Conservation (phyloP, 2,888 invertebrate genomes). For the Plemyria rubiginata region DNA sequence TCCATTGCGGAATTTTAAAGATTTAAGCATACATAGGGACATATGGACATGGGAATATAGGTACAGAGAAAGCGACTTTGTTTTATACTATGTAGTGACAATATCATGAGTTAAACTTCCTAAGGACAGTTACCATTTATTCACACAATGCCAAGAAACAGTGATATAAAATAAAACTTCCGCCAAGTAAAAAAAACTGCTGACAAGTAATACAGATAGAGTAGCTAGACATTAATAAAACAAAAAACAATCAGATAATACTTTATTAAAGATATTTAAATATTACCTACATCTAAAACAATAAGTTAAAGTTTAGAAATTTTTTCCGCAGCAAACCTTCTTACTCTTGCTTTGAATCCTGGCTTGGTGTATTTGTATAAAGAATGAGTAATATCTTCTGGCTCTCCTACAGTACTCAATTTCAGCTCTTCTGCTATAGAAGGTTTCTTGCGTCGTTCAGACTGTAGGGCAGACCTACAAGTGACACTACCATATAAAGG, state of each 20-base stretch:
- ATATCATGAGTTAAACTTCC: no score
- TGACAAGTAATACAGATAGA: neutral
- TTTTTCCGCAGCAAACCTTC: slow-evolving; percentile 57
- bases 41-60: no score
- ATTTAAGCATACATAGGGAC: no score
- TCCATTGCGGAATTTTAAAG: no score
- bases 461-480: slow-evolving; percentile 65
- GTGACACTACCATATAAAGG: slow-evolving; percentile 9
- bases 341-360: slow-evolving; percentile 68
- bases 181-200: no score
- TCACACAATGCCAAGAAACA: no score
- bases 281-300: neutral
- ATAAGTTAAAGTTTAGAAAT: slow-evolving; percentile 32
- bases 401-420: slow-evolving; percentile 57
- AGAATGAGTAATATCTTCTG: slow-evolving; percentile 59
- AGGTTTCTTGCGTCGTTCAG: slow-evolving; percentile 47
- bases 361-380: slow-evolving; percentile 56
- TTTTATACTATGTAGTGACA: no score
- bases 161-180: no score
- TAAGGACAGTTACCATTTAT: no score
- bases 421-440: slow-evolving; percentile 47
- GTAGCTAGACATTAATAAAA: neutral
- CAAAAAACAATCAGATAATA: neutral
- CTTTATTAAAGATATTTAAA: neutral
- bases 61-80: no score